Evolutionary conservation across 2,797 vertebrate genomes (phyloP).

Genomic region (Nasua narica): DNA sequence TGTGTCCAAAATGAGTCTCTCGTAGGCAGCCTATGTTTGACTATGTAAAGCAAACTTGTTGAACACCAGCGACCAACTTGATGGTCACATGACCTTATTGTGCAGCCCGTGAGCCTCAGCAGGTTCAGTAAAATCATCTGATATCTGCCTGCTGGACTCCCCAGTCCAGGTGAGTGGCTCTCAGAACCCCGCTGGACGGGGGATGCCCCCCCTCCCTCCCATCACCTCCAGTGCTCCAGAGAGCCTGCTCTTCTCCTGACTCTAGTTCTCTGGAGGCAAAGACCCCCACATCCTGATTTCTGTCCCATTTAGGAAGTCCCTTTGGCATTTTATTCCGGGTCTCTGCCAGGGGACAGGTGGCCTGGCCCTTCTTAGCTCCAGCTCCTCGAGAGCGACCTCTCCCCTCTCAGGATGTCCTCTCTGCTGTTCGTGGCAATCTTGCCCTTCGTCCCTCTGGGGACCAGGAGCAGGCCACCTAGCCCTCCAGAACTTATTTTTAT

Average conservation of each 20-base stretch:
- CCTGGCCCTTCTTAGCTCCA: background rate
- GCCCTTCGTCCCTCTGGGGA: background rate
- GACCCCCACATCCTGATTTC: background rate
- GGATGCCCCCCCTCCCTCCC: background rate
- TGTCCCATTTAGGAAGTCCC: background rate
- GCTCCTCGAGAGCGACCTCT: background rate
- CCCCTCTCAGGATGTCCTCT: background rate
- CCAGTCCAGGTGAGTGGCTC: background rate
- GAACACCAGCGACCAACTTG: background rate
- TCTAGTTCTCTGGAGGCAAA: background rate
- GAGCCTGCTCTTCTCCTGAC: background rate
- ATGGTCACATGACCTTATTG: background rate
- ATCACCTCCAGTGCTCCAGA: background rate
- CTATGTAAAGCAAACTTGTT: background rate
- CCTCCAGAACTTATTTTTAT: conserved; percentile 26
- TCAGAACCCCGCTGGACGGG: background rate
- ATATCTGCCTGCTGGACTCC: background rate
- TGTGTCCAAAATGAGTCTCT: background rate
- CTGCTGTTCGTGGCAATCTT: background rate
- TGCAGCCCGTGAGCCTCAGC: background rate
- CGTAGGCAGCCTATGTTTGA: background rate
- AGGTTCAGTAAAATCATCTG: background rate
- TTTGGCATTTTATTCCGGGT: background rate
- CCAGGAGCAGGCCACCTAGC: background rate
- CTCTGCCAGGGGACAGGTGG: background rate